These are phyloP conservation scores for Syrmaticus mikado DNA, from an alignment of 2,113 vertebrate species.

Conservation along the genomic window DNA sequence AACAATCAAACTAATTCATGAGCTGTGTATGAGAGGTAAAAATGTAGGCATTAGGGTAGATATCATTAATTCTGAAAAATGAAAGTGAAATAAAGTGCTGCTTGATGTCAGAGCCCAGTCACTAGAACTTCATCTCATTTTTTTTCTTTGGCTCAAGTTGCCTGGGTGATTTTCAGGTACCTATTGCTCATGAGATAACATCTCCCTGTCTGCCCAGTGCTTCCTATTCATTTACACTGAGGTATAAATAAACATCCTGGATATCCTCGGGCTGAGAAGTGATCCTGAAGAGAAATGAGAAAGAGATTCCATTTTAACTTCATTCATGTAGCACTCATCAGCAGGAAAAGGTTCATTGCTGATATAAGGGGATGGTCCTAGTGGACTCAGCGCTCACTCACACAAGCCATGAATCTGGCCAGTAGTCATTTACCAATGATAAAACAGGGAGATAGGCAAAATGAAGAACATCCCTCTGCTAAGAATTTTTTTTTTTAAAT, in stretches of 20 bases:
- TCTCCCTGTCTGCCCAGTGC: background rate
- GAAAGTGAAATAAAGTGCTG: background rate
- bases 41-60: background rate
- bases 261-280: background rate
- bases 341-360: background rate
- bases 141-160: background rate
- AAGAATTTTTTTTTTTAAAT: background rate
- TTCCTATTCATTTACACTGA: background rate
- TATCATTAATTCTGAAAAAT: background rate
- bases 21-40: background rate
- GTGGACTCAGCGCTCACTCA: background rate
- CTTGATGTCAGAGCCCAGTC: background rate
- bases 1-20: background rate
- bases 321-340: background rate
- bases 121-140: background rate
- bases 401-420: conserved; percentile 5
- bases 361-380: background rate
- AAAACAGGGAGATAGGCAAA: conserved; percentile 11
- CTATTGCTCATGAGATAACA: background rate
- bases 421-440: background rate
- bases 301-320: background rate
- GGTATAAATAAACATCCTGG: background rate
- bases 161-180: conserved; percentile 13
- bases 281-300: background rate
- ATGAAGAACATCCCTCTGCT: conserved; percentile 1